Evolutionary conservation across 2,113 vertebrate genomes (phyloP).

Genomic region (Herpetotheres cachinnans): DNA sequence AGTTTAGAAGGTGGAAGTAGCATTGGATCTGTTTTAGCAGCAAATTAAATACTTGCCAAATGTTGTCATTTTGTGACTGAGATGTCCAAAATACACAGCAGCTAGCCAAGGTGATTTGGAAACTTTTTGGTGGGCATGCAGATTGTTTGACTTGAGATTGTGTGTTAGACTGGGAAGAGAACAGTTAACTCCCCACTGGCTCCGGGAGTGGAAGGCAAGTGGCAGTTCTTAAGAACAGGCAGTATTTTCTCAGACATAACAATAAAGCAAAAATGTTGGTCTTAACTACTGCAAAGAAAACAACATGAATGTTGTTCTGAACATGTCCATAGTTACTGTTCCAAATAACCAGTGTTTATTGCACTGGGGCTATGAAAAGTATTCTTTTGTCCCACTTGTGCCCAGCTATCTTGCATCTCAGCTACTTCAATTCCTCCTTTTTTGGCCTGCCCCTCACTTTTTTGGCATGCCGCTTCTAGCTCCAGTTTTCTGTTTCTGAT

Average conservation of each 20-base stretch:
- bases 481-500: background rate
- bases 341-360: background rate
- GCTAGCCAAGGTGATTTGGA: background rate
- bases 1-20: background rate
- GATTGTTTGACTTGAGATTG: background rate
- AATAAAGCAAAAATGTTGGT: background rate
- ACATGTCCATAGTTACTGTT: background rate
- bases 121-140: background rate
- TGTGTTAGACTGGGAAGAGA: background rate
- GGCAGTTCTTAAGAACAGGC: background rate
- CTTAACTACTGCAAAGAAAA: background rate
- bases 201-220: background rate
- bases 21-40: background rate
- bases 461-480: background rate
- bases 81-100: background rate
- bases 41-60: background rate
- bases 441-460: background rate
- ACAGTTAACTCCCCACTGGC: background rate
- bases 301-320: background rate
- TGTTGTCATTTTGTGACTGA: background rate
- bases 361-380: background rate
- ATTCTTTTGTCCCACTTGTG: background rate
- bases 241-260: background rate
- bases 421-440: background rate
- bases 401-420: background rate